Conservation (phyloP, 2,797 vertebrate species). For the Sebastes jordani region DNA sequence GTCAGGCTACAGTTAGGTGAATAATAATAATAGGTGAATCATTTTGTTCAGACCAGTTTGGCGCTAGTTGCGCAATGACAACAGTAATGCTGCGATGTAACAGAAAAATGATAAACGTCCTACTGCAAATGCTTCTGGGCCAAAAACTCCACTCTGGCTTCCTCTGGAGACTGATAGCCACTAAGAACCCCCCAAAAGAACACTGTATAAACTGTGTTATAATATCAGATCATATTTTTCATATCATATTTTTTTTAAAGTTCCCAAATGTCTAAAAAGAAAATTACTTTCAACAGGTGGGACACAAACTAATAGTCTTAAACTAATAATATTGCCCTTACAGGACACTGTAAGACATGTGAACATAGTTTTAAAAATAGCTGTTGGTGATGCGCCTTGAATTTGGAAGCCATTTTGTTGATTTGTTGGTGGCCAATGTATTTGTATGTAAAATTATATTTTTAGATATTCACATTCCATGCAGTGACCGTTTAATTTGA, state of each 20-base stretch:
- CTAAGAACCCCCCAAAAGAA: neutral
- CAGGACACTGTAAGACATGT: neutral
- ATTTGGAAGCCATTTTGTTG: neutral
- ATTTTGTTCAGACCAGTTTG: neutral
- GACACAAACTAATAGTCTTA: neutral
- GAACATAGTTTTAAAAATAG: neutral
- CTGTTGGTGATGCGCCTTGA: neutral
- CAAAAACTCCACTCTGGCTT: neutral
- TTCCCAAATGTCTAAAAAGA: neutral
- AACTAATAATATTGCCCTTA: neutral
- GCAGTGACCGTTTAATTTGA: neutral
- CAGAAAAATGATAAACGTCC: neutral
- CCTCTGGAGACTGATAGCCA: neutral
- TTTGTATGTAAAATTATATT: neutral
- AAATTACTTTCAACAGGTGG: neutral
- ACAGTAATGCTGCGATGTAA: no score
- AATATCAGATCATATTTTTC: neutral
- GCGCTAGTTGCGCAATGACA: neutral
- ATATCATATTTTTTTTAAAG: no score
- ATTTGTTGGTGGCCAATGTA: neutral
- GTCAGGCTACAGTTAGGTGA: neutral
- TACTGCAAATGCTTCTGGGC: neutral
- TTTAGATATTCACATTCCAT: neutral
- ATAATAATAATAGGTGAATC: neutral
- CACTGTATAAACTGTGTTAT: neutral